Evolutionary conservation across 2,888 invertebrate species (phyloP).

Genomic region (Hirtodrosophila alboralis): DNA sequence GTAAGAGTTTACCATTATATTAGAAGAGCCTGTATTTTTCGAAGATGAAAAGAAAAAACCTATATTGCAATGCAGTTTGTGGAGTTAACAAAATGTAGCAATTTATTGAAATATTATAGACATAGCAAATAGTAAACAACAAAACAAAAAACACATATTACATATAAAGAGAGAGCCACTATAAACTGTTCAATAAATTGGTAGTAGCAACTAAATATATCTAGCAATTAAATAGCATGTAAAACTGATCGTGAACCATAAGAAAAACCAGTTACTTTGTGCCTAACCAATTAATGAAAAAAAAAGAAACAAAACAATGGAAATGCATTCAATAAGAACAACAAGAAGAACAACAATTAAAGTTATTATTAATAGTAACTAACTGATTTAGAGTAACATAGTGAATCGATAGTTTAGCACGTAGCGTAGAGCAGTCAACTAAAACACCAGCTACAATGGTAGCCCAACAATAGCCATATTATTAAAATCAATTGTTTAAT

Average conservation of each 20-base stretch:
- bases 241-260: slow-evolving; percentile 43
- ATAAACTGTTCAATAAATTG: slow-evolving; percentile 59
- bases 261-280: slow-evolving; percentile 79
- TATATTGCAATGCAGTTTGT: slow-evolving; percentile 36
- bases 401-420: slow-evolving; percentile 52
- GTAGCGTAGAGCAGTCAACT: slow-evolving; percentile 51
- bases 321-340: too few relatives aligned
- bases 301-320: slow-evolving; percentile 34
- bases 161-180: slow-evolving; percentile 29
- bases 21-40: slow-evolving; percentile 61
- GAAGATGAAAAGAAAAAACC: slow-evolving; percentile 25
- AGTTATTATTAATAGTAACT: slow-evolving; percentile 49
- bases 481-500: slow-evolving; percentile 9
- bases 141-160: slow-evolving; percentile 4
- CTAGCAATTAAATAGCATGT: slow-evolving; percentile 68
- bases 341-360: slow-evolving; percentile 63
- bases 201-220: slow-evolving; percentile 62
- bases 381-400: slow-evolving; percentile 61
- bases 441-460: slow-evolving; percentile 41
- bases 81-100: slow-evolving; percentile 44
- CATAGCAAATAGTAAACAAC: slow-evolving; percentile 33
- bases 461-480: slow-evolving; percentile 8
- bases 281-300: slow-evolving; percentile 81
- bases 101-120: slow-evolving; percentile 51
- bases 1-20: slow-evolving; percentile 50